phyloP scores from a whole-genome alignment of 2,888 invertebrate genomes.

The Metallyticus violacea region DNA sequence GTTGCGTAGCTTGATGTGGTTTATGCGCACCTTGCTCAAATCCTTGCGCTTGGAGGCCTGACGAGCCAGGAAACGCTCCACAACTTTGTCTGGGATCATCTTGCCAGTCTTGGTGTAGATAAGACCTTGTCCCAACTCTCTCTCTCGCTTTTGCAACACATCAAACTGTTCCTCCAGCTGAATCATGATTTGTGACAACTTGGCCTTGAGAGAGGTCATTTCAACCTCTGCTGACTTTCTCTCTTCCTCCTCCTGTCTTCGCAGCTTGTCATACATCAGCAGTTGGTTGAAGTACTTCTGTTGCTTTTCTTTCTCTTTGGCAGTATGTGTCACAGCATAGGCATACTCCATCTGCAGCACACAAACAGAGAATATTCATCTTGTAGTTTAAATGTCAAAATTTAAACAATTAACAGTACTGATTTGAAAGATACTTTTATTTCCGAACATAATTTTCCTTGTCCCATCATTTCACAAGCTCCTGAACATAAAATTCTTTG shows the following conservation, averaged over 20 bases:
- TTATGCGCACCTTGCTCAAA: conserved; percentile 41
- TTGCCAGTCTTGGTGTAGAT: conserved; percentile 45
- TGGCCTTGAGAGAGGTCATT: background rate
- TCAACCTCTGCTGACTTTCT: conserved; percentile 25
- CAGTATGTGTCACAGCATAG: conserved; percentile 21
- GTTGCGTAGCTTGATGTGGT: conserved; percentile 42
- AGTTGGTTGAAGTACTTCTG: conserved; percentile 40
- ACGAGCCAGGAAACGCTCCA: conserved; percentile 40
- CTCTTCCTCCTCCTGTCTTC: conserved; percentile 33
- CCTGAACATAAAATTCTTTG: too few species aligned
- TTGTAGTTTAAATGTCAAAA: too few species aligned
- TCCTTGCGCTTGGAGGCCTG: conserved; percentile 40
- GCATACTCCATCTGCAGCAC: conserved; percentile 42
- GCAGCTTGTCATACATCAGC: conserved; percentile 37
- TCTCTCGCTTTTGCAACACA: conserved; percentile 40
- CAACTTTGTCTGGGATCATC: conserved; percentile 37
- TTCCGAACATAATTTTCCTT: too few species aligned
- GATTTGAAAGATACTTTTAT: too few species aligned
- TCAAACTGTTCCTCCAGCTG: conserved; percentile 36
- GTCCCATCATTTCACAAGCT: too few species aligned
- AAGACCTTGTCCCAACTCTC: conserved; percentile 42
- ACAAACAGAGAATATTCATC: background rate
- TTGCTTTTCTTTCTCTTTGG: background rate
- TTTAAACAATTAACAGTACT: too few species aligned
- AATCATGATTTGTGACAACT: background rate